Conservation (phyloP, 1,140 invertebrate genomes). For the Bilobella aurantiaca region DNA sequence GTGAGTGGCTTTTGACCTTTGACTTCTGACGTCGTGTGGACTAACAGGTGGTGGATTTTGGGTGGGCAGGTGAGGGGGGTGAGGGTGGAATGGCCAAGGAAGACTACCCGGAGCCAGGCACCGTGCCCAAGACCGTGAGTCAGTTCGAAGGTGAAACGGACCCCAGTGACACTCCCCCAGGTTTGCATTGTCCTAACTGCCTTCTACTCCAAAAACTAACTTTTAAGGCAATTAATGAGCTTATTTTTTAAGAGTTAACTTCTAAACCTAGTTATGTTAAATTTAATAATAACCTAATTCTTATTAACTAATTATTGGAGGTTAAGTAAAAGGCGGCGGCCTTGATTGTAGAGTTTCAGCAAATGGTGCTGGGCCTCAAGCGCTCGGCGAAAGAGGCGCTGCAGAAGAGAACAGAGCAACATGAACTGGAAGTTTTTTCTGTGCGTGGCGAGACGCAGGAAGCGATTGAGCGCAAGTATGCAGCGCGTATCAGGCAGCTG, state of each 20-base stretch:
- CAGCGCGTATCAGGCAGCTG: constrained; percentile 39
- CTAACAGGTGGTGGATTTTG: neutral
- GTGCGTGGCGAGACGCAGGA: constrained; percentile 41
- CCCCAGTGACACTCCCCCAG: constrained; percentile 20
- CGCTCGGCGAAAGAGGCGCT: constrained; percentile 40
- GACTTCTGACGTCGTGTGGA: no score
- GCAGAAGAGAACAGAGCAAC: constrained; percentile 36
- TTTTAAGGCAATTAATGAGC: neutral
- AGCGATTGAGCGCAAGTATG: constrained; percentile 38
- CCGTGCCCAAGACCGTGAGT: constrained; percentile 33
- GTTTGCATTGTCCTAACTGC: constrained; percentile 23
- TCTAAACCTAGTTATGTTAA: no score
- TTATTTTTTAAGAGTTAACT: no score
- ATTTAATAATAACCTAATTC: no score
- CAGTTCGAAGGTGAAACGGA: constrained; percentile 35
- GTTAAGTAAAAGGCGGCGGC: no score
- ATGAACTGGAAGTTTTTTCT: constrained; percentile 38
- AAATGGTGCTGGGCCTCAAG: constrained; percentile 41
- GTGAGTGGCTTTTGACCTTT: no score
- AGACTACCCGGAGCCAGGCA: constrained; percentile 31
- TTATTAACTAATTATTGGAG: no score
- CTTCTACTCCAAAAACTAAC: neutral
- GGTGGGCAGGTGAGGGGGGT: constrained; percentile 22
- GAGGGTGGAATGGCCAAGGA: constrained; percentile 29
- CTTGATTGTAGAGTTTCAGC: constrained; percentile 40